Percentiles rank a stretch among this genome's conserved stretches.
These are phyloP conservation scores for Heteromormyrus szaboi DNA, from an alignment of 2,797 vertebrate species.

Conservation along the genomic window DNA sequence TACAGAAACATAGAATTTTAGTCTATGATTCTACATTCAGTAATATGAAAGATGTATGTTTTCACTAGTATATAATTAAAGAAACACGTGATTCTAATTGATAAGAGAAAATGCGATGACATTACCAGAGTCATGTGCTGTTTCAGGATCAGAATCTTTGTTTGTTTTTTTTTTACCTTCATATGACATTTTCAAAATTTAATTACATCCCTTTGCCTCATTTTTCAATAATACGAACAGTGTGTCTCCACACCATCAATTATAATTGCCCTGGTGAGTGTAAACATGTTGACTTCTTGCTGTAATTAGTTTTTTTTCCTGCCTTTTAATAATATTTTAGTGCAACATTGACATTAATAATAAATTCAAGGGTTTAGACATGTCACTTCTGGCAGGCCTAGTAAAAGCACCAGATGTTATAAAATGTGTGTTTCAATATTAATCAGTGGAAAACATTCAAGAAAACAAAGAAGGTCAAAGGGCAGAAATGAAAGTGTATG, in stretches of 20 bases:
- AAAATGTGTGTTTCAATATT: background rate
- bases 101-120: background rate
- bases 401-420: background rate
- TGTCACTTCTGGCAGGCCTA: background rate
- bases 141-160: background rate
- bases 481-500: background rate
- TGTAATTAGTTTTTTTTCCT: background rate
- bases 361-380: background rate
- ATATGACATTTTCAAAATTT: background rate
- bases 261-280: background rate
- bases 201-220: background rate
- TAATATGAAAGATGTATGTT: background rate
- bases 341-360: slow-evolving; percentile 7
- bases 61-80: background rate
- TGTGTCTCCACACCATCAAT: background rate
- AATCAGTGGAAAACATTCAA: background rate
- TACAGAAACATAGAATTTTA: background rate
- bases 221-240: background rate
- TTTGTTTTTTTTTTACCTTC: background rate
- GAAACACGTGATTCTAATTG: background rate
- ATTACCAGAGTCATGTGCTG: background rate
- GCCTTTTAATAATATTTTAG: background rate
- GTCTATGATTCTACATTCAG: background rate
- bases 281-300: background rate
- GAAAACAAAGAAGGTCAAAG: background rate